Evolutionary conservation across 2,113 vertebrate genomes (phyloP).

Genomic region (Sorex fumeus): DNA sequence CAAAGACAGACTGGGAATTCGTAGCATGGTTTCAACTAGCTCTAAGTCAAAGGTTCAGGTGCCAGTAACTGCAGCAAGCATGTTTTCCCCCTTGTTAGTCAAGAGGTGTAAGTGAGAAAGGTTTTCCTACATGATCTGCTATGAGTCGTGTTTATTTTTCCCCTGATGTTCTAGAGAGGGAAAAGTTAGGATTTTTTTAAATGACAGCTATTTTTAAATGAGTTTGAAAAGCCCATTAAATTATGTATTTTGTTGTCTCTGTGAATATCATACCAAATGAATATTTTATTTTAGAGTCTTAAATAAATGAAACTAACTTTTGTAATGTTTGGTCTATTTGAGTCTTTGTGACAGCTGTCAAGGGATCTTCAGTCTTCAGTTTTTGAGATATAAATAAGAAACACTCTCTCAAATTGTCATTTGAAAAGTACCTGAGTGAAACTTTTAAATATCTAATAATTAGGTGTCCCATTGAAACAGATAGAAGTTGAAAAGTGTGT

Average conservation of each 20-base stretch:
- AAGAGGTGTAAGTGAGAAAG: neutral
- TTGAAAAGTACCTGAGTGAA: conserved; percentile 63
- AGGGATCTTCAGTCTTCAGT: conserved; percentile 55
- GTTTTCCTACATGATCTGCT: conserved; percentile 39
- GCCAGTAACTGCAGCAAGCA: conserved; percentile 54
- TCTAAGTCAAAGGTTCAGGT: conserved; percentile 54
- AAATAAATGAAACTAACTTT: conserved; percentile 80
- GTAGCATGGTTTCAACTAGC: conserved; percentile 44
- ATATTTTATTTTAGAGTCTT: conserved; percentile 78
- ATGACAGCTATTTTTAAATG: conserved; percentile 75
- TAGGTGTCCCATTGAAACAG: conserved; percentile 51
- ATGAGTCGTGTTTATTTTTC: conserved; percentile 27
- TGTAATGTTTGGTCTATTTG: conserved; percentile 66
- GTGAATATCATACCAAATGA: conserved; percentile 70
- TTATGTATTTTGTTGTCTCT: conserved; percentile 80
- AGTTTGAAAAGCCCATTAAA: conserved; percentile 79
- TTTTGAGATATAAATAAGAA: conserved; percentile 56
- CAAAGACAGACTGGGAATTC: conserved; percentile 59
- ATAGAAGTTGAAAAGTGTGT: conserved; percentile 48
- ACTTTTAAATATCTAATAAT: conserved; percentile 74
- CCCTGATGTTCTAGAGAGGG: conserved; percentile 52
- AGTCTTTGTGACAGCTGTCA: conserved; percentile 71
- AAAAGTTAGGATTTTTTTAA: conserved; percentile 71
- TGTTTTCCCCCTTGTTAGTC: neutral
- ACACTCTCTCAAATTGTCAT: conserved; percentile 51